Evolutionary conservation across 1,140 invertebrate genomes (phyloP), one percentile per base, ranked within the genome.

Genomic region (Rhopalosiphum padi): DNA sequence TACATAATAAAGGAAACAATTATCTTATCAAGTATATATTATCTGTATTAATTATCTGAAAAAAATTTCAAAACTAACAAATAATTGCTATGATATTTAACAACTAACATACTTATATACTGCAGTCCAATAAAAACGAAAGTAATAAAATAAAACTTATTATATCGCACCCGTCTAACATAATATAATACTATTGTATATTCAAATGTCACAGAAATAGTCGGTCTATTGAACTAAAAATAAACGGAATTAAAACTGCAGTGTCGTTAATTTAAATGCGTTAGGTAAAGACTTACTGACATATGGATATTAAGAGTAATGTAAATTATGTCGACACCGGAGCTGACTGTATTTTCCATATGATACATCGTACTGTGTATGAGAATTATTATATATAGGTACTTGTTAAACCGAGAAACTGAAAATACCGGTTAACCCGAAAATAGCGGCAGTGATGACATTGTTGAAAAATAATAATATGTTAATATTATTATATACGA

Each of bases 371-470:
- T n/a, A 48, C 23, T 9, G 25, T 46, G 37, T 37, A 23, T 11
- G 35, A 37, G 88, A 55, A 60, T 86, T 18, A 87, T 35, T 48
- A n/a, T 48, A 46, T 37, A 41, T 85, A 55, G n/a, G n/a, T 37
- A 37, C 0, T 23, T 30, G 46, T 91, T 48, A 25, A 21, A 23
- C n/a, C 48, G 18, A 88, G 82, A 91, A 91, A 48, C 90, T 46
- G 41, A 91, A 91, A 91, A 91, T 46, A 91, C 90, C 90, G 90
- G 90, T 91, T 82, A 82, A 91, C 43, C 41, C 53, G 87, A 89
- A 77, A 91, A 82, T 90, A 82, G 30, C 37, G 11, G 83, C n/a
- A 22, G 90, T 60, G 90, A 46, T 77, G 90, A 91, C 90, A 82
- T 77, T 82, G 55, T 91, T 91, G 90, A 91, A 91, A 68, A 68